Evolutionary conservation across 2,113 vertebrate genomes (phyloP).

Genomic region (Cyphomyrus discorhynchus): DNA sequence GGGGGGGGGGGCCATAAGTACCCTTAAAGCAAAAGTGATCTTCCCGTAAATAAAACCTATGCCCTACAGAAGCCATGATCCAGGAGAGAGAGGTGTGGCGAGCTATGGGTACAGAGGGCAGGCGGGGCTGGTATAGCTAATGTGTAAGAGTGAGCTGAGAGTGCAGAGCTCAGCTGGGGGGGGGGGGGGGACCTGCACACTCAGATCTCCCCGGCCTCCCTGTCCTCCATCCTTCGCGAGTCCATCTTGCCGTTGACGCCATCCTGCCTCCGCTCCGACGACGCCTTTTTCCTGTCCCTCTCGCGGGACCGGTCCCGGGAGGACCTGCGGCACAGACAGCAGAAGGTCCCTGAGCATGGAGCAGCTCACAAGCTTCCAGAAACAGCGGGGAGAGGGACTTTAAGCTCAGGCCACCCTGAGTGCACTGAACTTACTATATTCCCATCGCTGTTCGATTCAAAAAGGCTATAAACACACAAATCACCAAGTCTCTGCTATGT

Average conservation of each 20-base stretch:
- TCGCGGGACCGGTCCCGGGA: conserved; percentile 78
- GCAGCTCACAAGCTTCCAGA: background rate
- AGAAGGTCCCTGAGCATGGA: background rate
- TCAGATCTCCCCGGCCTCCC: conserved; percentile 86
- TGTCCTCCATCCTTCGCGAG: conserved; percentile 74
- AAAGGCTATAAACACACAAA: background rate
- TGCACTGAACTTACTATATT: background rate
- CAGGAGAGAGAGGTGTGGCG: conserved; percentile 11
- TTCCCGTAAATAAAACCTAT: background rate
- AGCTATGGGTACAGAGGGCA: background rate
- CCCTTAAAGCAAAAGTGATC: conserved; percentile 6
- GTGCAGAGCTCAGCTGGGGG: conserved; percentile 4
- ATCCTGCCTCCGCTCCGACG: conserved; percentile 66
- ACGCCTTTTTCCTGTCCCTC: conserved; percentile 67
- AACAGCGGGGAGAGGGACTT: background rate
- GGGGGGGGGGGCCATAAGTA: background rate
- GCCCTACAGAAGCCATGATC: conserved; percentile 21
- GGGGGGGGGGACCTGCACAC: conserved; percentile 28
- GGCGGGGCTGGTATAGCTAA: background rate
- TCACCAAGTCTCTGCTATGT: background rate
- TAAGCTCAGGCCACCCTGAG: background rate
- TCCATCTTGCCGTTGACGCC: conserved; percentile 79
- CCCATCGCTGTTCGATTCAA: background rate
- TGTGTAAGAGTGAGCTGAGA: background rate
- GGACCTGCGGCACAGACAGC: conserved; percentile 57